phyloP scores from a whole-genome alignment of 1,140 invertebrate genomes.

The Drosophila lacertosa region DNA sequence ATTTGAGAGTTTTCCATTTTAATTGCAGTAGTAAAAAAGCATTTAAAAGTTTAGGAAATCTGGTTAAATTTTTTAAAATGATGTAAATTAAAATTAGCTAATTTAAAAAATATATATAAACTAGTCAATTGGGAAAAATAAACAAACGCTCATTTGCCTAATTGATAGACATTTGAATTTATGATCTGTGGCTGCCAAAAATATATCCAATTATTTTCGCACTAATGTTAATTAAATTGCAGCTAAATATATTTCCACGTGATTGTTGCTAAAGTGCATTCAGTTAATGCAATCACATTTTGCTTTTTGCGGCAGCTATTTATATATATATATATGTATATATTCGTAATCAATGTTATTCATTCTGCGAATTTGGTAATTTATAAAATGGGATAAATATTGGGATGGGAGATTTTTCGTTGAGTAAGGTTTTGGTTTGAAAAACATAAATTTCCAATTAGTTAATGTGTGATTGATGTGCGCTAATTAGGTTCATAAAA shows the following conservation, averaged over 20 bases:
- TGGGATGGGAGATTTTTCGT: no score
- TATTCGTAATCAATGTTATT: neutral
- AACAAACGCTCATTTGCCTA: neutral
- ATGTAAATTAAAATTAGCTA: neutral
- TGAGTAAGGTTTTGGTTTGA: neutral
- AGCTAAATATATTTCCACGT: constrained; percentile 2
- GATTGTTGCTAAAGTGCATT: constrained; percentile 11
- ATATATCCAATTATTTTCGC: constrained; percentile 4
- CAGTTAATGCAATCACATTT: constrained; percentile 13
- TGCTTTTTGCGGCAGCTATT: neutral
- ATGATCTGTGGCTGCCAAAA: neutral
- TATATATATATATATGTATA: neutral
- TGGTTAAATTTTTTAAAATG: no score
- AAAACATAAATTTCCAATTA: constrained; percentile 35
- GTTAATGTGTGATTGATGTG: constrained; percentile 34
- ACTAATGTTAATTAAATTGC: constrained; percentile 7
- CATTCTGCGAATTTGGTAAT: constrained; percentile 4
- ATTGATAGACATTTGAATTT: neutral
- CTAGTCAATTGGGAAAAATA: neutral
- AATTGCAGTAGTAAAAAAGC: neutral
- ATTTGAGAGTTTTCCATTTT: neutral
- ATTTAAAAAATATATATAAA: neutral
- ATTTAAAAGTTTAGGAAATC: neutral
- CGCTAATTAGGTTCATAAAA: constrained; percentile 26
- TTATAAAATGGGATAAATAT: neutral